Conservation (phyloP, 2,113 vertebrate species). For the Burhinus bistriatus region DNA sequence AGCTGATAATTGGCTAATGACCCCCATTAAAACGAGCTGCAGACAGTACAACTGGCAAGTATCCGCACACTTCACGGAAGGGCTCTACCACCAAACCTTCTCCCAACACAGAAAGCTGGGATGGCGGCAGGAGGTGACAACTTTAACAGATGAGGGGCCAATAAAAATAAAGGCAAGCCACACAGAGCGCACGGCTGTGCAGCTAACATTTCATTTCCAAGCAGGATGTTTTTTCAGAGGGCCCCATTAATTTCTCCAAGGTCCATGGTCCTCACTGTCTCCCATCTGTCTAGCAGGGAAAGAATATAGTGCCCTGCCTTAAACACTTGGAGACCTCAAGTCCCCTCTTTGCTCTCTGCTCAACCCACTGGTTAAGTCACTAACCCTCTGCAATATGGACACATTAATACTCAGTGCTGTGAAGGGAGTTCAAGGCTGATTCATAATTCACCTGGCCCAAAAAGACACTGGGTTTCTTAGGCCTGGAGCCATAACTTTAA, state of each 20-base stretch:
- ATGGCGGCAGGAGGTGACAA: not conserved
- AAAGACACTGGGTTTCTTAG: conserved; percentile 41
- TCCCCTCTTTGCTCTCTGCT: conserved; percentile 37
- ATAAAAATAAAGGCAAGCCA: conserved; percentile 34
- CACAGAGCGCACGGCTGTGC: not conserved
- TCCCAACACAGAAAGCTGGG: not conserved
- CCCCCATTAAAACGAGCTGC: not conserved
- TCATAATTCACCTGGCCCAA: conserved; percentile 60
- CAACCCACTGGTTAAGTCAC: conserved; percentile 49
- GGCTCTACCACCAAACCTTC: not conserved
- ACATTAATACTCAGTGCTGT: conserved; percentile 45
- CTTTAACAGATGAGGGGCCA: not conserved
- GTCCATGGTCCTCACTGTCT: conserved; percentile 48
- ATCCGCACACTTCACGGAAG: not conserved
- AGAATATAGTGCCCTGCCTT: conserved; percentile 53
- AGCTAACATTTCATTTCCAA: conserved; percentile 58
- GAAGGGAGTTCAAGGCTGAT: conserved; percentile 61
- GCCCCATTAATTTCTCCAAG: conserved; percentile 56
- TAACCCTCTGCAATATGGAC: conserved; percentile 44
- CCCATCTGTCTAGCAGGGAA: conserved; percentile 49
- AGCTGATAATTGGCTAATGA: not conserved
- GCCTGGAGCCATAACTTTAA: conserved; percentile 28
- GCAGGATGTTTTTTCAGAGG: conserved; percentile 44
- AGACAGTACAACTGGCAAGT: not conserved
- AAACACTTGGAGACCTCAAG: conserved; percentile 51